A percentile compares a stretch with the other conserved stretches of the same genome.
phyloP scores from a whole-genome alignment of 1,140 invertebrate species.

The Callitettix versicolor region DNA sequence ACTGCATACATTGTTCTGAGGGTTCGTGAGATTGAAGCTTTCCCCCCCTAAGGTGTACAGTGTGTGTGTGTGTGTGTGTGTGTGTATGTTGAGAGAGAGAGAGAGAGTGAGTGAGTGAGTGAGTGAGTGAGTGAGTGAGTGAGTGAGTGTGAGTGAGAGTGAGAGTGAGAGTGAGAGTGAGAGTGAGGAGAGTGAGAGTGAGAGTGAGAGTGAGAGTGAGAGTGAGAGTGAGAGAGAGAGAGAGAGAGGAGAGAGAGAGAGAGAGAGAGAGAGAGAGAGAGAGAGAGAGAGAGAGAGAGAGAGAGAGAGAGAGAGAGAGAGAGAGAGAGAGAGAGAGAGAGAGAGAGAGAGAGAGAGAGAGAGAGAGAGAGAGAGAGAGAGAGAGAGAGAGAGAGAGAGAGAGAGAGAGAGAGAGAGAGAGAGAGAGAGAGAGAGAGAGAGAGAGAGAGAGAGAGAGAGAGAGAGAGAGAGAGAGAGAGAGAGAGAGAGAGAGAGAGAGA shows the following conservation, averaged over 20 bases:
- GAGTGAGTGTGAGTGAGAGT: too few species aligned
- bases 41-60: too few species aligned
- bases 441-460: slow-evolving; percentile 10
- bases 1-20: too few species aligned
- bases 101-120: too few species aligned
- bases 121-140: too few species aligned
- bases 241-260: slow-evolving; percentile 19
- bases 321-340: slow-evolving; percentile 19
- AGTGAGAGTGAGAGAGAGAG: too few species aligned
- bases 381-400: slow-evolving; percentile 19
- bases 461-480: slow-evolving; percentile 13
- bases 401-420: slow-evolving; percentile 16
- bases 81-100: too few species aligned
- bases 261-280: slow-evolving; percentile 19
- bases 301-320: slow-evolving; percentile 19
- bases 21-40: too few species aligned
- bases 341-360: slow-evolving; percentile 19
- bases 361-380: slow-evolving; percentile 18
- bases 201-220: too few species aligned
- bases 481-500: slow-evolving; percentile 14
- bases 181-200: too few species aligned
- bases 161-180: too few species aligned
- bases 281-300: slow-evolving; percentile 19
- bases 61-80: too few species aligned
- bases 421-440: slow-evolving; percentile 11